A percentile compares a stretch with the other conserved stretches of the same genome.
Evolutionary conservation across 2,797 vertebrate species (phyloP).

Genomic region (Tamandua tetradactyla): DNA sequence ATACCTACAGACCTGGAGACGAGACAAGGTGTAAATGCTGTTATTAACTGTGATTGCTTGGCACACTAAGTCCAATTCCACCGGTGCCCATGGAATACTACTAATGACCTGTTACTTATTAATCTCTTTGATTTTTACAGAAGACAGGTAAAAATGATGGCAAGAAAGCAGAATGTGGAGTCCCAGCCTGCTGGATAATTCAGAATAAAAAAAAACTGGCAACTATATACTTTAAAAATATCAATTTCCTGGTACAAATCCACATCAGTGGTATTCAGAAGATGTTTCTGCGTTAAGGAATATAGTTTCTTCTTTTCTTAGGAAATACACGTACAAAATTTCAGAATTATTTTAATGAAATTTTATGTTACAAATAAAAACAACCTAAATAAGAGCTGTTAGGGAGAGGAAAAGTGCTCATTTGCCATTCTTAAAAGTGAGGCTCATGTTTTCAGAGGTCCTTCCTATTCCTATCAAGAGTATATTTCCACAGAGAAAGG

Average conservation of each 20-base stretch:
- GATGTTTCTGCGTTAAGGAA: neutral
- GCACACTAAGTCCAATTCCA: neutral
- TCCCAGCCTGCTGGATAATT: neutral
- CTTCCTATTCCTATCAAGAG: neutral
- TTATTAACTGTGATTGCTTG: neutral
- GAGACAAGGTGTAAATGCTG: neutral
- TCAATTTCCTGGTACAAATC: slow-evolving; percentile 9
- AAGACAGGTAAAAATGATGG: neutral
- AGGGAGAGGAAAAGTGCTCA: slow-evolving; percentile 11
- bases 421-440: neutral
- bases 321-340: neutral
- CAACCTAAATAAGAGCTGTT: neutral
- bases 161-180: neutral
- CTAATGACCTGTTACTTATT: neutral
- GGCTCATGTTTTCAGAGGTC: neutral
- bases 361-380: slow-evolving; percentile 58
- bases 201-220: neutral
- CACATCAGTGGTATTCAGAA: neutral
- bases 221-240: slow-evolving; percentile 7
- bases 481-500: neutral
- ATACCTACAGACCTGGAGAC: neutral
- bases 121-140: neutral
- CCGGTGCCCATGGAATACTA: neutral
- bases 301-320: slow-evolving; percentile 1
- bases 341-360: slow-evolving; percentile 3